A percentile compares a stretch with the other conserved stretches of the same genome.
Conservation (phyloP, 2,888 invertebrate species). For the Chloroclysta siterata region DNA sequence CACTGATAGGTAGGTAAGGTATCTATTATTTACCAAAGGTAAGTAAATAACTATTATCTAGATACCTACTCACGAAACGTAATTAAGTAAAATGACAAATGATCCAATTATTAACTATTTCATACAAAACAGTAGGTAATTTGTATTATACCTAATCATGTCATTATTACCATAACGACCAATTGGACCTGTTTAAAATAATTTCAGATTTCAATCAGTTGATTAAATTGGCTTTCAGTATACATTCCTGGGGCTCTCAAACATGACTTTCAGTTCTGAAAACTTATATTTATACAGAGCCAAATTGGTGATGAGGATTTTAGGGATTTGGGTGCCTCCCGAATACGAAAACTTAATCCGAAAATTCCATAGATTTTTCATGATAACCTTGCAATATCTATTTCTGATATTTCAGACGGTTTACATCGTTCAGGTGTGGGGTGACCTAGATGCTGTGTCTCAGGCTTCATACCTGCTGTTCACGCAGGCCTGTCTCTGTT, state of each 20-base stretch:
- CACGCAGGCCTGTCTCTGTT: constrained; percentile 75
- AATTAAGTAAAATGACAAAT: constrained; percentile 12
- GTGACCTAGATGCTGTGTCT: constrained; percentile 71
- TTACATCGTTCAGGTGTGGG: constrained; percentile 71
- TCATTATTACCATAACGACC: constrained; percentile 1
- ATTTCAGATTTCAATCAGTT: constrained; percentile 10
- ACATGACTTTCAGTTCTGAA: constrained; percentile 47
- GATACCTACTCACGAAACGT: no score
- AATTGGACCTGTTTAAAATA: background rate
- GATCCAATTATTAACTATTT: constrained; percentile 6
- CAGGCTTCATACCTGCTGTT: constrained; percentile 72
- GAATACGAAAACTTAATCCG: constrained; percentile 49
- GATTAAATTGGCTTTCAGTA: background rate
- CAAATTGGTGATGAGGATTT: constrained; percentile 67
- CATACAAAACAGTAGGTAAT: constrained; percentile 13
- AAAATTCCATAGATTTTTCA: constrained; percentile 58
- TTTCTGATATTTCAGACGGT: constrained; percentile 72
- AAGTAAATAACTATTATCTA: no score
- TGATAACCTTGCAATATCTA: constrained; percentile 65
- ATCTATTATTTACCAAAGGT: no score
- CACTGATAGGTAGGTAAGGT: no score
- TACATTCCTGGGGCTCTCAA: constrained; percentile 1
- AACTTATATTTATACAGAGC: constrained; percentile 69
- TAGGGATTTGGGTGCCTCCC: constrained; percentile 73
- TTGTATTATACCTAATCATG: constrained; percentile 8